phyloP scores from a whole-genome alignment of 1,140 invertebrate species.

The Archivesica marissinica region DNA sequence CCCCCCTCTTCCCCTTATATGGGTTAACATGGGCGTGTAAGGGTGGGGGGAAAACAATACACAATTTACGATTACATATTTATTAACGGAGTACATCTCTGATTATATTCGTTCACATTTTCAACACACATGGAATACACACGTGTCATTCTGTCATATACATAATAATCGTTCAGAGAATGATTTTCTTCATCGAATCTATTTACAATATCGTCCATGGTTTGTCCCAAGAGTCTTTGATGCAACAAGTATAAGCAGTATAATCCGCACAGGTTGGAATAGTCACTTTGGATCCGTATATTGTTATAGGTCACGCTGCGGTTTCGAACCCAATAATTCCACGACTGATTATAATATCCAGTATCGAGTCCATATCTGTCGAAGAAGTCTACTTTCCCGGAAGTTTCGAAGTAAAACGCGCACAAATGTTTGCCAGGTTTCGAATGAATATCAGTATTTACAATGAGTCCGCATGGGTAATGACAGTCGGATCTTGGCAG shows the following conservation, averaged over 20 bases:
- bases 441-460: not conserved
- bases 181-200: not conserved
- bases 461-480: slow-evolving; percentile 12
- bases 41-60: no score
- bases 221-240: slow-evolving; percentile 1
- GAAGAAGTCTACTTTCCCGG: slow-evolving; percentile 6
- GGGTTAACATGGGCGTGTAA: no score
- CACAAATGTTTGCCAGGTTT: slow-evolving; percentile 2
- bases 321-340: not conserved
- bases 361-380: not conserved
- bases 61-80: no score
- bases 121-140: not conserved
- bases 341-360: not conserved
- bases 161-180: not conserved
- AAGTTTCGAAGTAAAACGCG: not conserved
- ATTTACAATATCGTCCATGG: not conserved
- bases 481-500: not conserved
- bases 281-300: slow-evolving; percentile 25
- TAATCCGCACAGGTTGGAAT: slow-evolving; percentile 8
- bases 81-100: not conserved
- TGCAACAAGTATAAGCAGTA: not conserved
- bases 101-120: not conserved
- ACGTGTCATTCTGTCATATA: not conserved
- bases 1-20: no score
- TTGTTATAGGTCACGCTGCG: not conserved